These are phyloP conservation scores for Helicoverpa zea DNA, from an alignment of 1,140 invertebrate species.

Conservation along the genomic window DNA sequence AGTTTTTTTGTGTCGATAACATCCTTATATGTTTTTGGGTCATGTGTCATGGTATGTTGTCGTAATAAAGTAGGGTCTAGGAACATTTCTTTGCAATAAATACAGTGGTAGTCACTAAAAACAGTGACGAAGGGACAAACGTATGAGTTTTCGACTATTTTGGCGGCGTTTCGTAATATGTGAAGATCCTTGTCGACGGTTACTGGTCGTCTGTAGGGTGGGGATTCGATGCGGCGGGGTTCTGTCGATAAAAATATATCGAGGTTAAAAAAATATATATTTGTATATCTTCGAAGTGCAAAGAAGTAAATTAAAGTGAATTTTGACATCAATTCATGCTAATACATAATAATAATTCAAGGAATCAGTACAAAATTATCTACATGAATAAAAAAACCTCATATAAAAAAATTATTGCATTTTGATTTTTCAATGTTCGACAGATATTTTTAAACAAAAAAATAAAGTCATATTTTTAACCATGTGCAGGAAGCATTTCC, in stretches of 20 bases:
- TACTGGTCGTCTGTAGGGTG: neutral
- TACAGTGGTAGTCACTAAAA: constrained; percentile 79
- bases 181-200: constrained; percentile 67
- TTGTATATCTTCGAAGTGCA: too few species aligned
- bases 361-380: too few species aligned
- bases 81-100: constrained; percentile 78
- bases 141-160: constrained; percentile 73
- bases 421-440: too few species aligned
- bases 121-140: constrained; percentile 76
- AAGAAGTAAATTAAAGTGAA: too few species aligned
- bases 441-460: too few species aligned
- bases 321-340: too few species aligned
- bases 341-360: too few species aligned
- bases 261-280: too few species aligned
- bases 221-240: neutral
- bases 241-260: neutral
- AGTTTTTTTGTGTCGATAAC: constrained; percentile 74
- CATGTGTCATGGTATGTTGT: constrained; percentile 73
- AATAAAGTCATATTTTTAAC: too few species aligned
- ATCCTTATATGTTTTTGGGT: constrained; percentile 69
- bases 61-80: constrained; percentile 69
- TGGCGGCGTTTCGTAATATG: constrained; percentile 66
- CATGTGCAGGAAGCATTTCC: too few species aligned
- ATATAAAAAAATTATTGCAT: too few species aligned
- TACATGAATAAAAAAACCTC: too few species aligned